Base-by-base conservation (phyloP, 1,140 invertebrate species). In the Lamellibrachia luymesi region DNA sequence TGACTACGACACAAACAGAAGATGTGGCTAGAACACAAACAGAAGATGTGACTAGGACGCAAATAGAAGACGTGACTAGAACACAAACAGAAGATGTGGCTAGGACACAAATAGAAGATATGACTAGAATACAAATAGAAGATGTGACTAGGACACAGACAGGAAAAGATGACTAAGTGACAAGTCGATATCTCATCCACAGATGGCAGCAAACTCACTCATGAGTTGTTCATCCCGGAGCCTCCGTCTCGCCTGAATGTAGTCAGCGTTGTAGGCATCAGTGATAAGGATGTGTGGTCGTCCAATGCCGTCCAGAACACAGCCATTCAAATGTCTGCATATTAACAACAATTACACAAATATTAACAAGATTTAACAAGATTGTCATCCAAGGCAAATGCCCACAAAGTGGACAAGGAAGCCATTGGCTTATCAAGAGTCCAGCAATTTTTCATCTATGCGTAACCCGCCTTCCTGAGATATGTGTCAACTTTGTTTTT, bases 221-320 rank as follows among this genome's bases (percentile, higher is more conserved):
- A 99, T 98, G 2, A 99, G 97, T 95, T 99, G 98, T 96, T 99
- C 99, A 97, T 99, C 99, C 94, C 99, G 97, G 13, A 98, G 97
- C 95, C 99, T 97, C 94, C 99, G 96, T 94, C 99, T 97, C 17
- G 98, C 98, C 96, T 99, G 99, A n/a, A 95, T 94, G 96, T 99
- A 99, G 94, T 97, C 98, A 4, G 98, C 98, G 97, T 99, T 99
- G 95, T 98, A 99, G 6, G 98, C 98, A 96, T 99, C 99, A 0
- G 99, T 99, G 93, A 99, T 99, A 52, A 99, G 96, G 7, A 97
- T 96, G 6, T 98, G 99, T 0, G 99, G 99, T 94, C 99, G 97
- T 95, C 98, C 98, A 5, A 99, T 96, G 94, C 93, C 93, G 90
- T 96, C 96, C 93, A 96, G 94, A 38, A 95, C 94, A 92, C 96